Evolutionary conservation across 2,113 vertebrate species (phyloP), one percentile per base, ranked within the genome.

Genomic region (Mesembrinibis cayennensis): DNA sequence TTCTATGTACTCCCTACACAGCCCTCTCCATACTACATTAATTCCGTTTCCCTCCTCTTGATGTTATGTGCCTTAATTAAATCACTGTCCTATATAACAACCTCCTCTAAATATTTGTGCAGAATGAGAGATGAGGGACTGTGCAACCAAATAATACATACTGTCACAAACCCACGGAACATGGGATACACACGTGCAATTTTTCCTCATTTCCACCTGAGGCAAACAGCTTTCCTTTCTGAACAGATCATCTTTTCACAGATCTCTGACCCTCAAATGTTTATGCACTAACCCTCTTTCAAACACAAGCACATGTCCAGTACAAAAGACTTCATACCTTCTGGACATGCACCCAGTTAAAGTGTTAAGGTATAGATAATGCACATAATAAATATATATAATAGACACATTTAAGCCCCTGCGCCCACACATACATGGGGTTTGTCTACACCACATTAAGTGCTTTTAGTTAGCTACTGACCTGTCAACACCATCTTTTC

Each of bases 211-310:
- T 84, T 84, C 13, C 42, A 91, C 17, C 38, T 15, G 4, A 87
- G 59, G 6, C 52, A 66, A 93, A 70, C 20, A 81, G n/a, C 25
- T 34, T 67, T 45, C 50, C n/a, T 38, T 62, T 78, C 38, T 58
- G 58, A 76, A 82, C 0, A 1, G 15, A 80, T 26, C 0, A 0
- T 13, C 19, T 52, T 45, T 45, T 67, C 83, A 55, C n/a, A 56
- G 19, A 36, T 16, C 34, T 79, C 47, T 29, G 17, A 26, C 9
- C 26, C 25, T 55, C n/a, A 36, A 40, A 30, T 7, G 11, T 4
- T 85, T 32, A 87, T 6, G 27, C 40, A 53, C 27, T 38, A 62
- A 67, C 10, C 4, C 27, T 71, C 45, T 47, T 49, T 52, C 55
- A 92, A 84, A 74, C 2, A 52, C 47, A 74, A 71, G 19, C 6